Percentiles rank a stretch among this genome's conserved stretches.
Evolutionary conservation across 2,113 vertebrate species (phyloP).

Genomic region (Aegotheles bennettii): DNA sequence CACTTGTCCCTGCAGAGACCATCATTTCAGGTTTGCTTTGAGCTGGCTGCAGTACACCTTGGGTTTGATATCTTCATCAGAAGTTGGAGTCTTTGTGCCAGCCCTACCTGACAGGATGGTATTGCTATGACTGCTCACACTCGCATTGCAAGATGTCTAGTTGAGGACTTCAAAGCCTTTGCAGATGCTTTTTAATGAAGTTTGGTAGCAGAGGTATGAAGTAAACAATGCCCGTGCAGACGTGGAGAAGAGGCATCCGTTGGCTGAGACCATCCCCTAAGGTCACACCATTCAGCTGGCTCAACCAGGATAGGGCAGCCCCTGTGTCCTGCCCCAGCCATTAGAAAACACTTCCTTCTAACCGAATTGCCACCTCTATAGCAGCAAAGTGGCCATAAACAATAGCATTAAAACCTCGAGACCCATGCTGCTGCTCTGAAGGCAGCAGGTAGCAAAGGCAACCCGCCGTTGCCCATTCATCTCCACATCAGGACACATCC

Average conservation of each 20-base stretch:
- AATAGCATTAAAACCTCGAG: background rate
- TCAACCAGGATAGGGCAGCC: background rate
- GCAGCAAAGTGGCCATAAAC: background rate
- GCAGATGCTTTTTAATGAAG: background rate
- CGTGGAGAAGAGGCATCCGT: accelerated
- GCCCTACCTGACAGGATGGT: background rate
- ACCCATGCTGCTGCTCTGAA: background rate
- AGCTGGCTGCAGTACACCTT: background rate
- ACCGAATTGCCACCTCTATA: background rate
- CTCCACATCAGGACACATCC: background rate
- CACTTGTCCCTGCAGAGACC: conserved; percentile 40
- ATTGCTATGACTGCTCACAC: background rate
- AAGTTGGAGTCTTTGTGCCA: background rate
- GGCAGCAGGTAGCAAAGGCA: background rate
- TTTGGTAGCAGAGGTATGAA: background rate
- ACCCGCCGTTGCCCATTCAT: background rate
- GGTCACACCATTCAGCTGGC: background rate
- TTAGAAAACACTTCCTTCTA: background rate
- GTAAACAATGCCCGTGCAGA: background rate
- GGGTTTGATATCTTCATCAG: conserved; percentile 17
- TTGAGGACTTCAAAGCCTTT: background rate
- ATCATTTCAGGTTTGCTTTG: conserved; percentile 30
- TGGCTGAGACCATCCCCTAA: background rate
- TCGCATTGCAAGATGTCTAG: background rate
- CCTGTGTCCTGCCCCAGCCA: background rate